Evolutionary conservation across 2,113 vertebrate genomes (phyloP).

Genomic region (Microtus pennsylvanicus): DNA sequence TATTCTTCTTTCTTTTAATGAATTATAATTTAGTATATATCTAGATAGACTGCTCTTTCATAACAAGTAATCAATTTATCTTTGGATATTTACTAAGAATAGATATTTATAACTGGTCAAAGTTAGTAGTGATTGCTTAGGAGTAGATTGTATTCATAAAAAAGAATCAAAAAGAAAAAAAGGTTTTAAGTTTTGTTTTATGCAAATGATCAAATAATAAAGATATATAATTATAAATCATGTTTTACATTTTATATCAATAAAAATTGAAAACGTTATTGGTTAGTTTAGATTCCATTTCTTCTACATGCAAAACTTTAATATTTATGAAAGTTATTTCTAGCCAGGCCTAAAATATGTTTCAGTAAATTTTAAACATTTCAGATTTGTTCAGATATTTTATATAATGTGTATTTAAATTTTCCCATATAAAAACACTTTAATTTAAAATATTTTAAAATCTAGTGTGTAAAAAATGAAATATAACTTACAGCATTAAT

Average conservation of each 20-base stretch:
- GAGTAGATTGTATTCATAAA: neutral
- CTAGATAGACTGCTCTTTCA: neutral
- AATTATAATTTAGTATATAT: neutral
- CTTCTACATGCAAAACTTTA: neutral
- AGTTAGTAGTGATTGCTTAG: neutral
- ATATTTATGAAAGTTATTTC: constrained; percentile 8
- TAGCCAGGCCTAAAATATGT: neutral
- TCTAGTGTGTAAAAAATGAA: neutral
- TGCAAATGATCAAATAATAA: neutral
- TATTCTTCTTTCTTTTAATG: constrained; percentile 2
- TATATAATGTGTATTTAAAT: neutral
- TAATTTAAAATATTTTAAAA: constrained; percentile 4
- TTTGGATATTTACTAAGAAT: constrained; percentile 16
- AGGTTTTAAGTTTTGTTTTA: neutral
- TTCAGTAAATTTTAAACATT: neutral
- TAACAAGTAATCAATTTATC: neutral
- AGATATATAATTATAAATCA: neutral
- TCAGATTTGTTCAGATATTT: neutral
- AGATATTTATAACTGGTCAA: constrained; percentile 22
- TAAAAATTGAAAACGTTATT: neutral
- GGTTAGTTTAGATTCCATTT: neutral
- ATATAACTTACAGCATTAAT: constrained; percentile 9
- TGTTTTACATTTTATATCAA: neutral
- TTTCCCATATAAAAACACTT: neutral
- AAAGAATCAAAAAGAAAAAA: neutral